Percentiles rank a stretch among this genome's conserved stretches.
These are phyloP conservation scores for Panonychus citri DNA, from an alignment of 1,140 invertebrate genomes.

Conservation along the genomic window DNA sequence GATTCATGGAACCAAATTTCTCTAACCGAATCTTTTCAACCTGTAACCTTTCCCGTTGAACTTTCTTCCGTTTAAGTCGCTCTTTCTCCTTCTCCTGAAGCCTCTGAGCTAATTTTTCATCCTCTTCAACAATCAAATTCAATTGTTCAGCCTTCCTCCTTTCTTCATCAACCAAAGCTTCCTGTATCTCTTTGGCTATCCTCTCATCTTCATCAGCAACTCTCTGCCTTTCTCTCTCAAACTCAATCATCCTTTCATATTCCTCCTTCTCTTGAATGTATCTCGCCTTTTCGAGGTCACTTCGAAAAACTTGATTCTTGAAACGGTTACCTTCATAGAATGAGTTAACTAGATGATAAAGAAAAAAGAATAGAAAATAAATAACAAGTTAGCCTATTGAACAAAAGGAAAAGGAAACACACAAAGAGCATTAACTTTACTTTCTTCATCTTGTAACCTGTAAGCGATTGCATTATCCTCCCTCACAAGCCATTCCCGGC, in stretches of 20 bases:
- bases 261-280: slow-evolving; percentile 55
- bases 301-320: slow-evolving; percentile 59
- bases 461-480: slow-evolving; percentile 74
- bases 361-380: slow-evolving; percentile 6
- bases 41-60: slow-evolving; percentile 13
- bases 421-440: slow-evolving; percentile 26
- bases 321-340: slow-evolving; percentile 63
- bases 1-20: not conserved
- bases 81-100: slow-evolving; percentile 23
- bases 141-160: slow-evolving; percentile 8
- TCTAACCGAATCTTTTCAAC: slow-evolving; percentile 17
- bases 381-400: slow-evolving; percentile 8
- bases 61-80: slow-evolving; percentile 21
- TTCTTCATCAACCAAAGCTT: slow-evolving; percentile 16
- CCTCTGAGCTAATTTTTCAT: slow-evolving; percentile 18
- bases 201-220: slow-evolving; percentile 44
- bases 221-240: slow-evolving; percentile 34
- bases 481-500: slow-evolving; percentile 68
- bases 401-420: not conserved
- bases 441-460: slow-evolving; percentile 68
- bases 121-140: slow-evolving; percentile 15
- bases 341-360: slow-evolving; percentile 33
- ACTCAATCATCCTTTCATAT: slow-evolving; percentile 33
- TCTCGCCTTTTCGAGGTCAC: slow-evolving; percentile 60
- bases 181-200: slow-evolving; percentile 21